Percentiles rank a stretch among this genome's conserved stretches.
phyloP scores from a whole-genome alignment of 2,113 vertebrate species.

The Anoura caudifer region DNA sequence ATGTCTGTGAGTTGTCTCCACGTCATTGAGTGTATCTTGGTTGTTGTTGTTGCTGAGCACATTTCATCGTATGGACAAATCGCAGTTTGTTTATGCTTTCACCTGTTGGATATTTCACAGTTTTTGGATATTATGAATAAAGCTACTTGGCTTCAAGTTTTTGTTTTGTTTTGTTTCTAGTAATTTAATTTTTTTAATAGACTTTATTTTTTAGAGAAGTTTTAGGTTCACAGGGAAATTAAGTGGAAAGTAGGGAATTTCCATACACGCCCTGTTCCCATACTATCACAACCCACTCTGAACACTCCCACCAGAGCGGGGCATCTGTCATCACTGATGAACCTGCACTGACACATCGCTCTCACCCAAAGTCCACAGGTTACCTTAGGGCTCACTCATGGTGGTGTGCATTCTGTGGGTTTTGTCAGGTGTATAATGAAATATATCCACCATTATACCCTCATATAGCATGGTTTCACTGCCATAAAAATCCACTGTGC shows the following conservation, averaged over 20 bases:
- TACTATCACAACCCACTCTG: background rate
- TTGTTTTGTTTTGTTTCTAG: background rate
- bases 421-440: background rate
- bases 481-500: background rate
- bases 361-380: background rate
- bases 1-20: background rate
- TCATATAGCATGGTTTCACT: background rate
- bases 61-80: background rate
- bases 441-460: background rate
- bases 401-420: background rate
- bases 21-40: background rate
- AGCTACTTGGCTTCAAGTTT: background rate
- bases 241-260: background rate
- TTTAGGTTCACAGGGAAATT: background rate
- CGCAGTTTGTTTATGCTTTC: background rate
- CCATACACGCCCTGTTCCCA: background rate
- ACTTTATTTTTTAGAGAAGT: background rate
- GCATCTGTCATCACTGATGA: background rate
- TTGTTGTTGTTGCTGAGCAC: background rate
- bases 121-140: background rate
- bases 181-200: background rate
- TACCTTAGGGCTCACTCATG: background rate
- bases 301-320: background rate
- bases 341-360: background rate
- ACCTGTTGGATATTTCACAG: background rate